Evolutionary conservation across 2,797 vertebrate genomes (phyloP), one percentile per base, ranked within the genome.

Genomic region (Sitta carolinensis): DNA sequence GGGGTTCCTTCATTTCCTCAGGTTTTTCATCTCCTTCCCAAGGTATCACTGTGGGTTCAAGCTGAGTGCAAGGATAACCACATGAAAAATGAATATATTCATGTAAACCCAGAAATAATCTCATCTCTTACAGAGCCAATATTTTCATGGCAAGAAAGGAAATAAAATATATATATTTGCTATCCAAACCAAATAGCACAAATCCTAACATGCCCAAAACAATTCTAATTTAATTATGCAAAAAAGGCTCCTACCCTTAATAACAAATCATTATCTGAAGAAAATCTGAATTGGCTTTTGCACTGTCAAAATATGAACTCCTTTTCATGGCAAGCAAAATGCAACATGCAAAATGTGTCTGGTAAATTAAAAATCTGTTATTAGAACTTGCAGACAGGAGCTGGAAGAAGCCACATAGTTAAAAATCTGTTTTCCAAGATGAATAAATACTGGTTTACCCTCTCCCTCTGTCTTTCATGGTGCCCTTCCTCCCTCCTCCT

Each of bases 281-380:
- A 43, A 81, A 88, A 95, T 78, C 84, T 78, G 89, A 85, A 90
- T 48, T 83, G 61, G 58, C 20, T 91, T 83, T 58, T 43, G 38
- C 32, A 6, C 36, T 50, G 72, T 77, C 77, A 73, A 82, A 92
- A 75, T 34, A 68, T 2, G 34, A 81, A 32, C 67, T 42, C 48
- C 58, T 87, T 81, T 47, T 50, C 58, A 32, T 45, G 83, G 82
- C 58, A 63, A 82, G 77, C 68, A 90, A 91, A 95, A 73, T 17
- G 50, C 42, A 90, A 67, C 87, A 84, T 47, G 54, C 22, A 58
- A 63, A 84, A 38, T 16, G 6, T 61, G 66, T 16, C 73, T 69
- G 43, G 54, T 38, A 77, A 94, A 80, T 94, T 92, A 94, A 94
- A 89, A 75, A 75, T 68, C 82, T 87, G n/a, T 48, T 58, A 74